Evolutionary conservation across 2,888 invertebrate genomes (phyloP), one percentile per base, ranked within the genome.

Genomic region (Corbicula japonica): DNA sequence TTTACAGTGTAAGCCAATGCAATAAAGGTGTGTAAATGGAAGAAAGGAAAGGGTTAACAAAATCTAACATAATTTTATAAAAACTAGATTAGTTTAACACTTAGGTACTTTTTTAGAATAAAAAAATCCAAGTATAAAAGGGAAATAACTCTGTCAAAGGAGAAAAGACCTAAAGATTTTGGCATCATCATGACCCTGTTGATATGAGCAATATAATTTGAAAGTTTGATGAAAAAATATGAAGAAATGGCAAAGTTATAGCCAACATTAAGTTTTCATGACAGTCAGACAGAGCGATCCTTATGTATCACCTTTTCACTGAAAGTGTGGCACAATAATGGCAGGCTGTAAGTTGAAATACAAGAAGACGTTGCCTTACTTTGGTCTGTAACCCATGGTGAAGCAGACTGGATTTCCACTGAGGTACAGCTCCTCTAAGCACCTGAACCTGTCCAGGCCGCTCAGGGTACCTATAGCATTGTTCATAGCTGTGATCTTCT

Each of bases 401-500:
- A 91, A 92, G 32, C 84, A 73, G n/a, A 92, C 75, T 6, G 91
- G 91, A 73, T 91, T 91, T 21, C 90, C 90, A 23, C 84, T 80
- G 50, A 92, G 76, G 50, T 76, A 83, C 4, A 92, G 85, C 54
- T 87, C 86, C 46, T 86, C 82, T 18, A 92, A 71, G 1, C 80
- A 71, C 6, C 69, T 54, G 8, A 91, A 74, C n/a, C 65, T 72
- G 5, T 76, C 62, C 44, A 92, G 61, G 4, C 90, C 90, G 23
- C 73, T 62, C 54, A 90, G 80, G 50, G 56, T 77, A 12, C 74
- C 66, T 1, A 92, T 85, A 62, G 87, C 77, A 76, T 92, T 92
- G 60, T 87, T 83, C 44, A 75, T 73, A 30, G 90, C 61, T 1
- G 74, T 84, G 26, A 92, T 56, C 48, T 75, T 68, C 44, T 74